Percentiles rank a stretch among this genome's conserved stretches.
Conservation (phyloP, 2,797 vertebrate genomes). For the Etheostoma nigrum region DNA sequence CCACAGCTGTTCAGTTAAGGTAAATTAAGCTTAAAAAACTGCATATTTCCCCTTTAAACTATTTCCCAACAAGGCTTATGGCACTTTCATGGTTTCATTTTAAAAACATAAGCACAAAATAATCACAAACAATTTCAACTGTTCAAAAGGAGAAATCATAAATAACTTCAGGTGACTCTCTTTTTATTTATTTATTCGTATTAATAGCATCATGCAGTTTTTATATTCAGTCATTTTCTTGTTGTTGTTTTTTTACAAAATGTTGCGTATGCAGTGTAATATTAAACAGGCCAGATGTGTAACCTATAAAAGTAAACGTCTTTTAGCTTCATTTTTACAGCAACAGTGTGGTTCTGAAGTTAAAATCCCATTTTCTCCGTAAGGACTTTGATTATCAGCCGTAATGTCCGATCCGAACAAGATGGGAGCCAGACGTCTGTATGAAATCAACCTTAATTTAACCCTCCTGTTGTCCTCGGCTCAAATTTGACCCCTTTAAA, state of each 20-base stretch:
- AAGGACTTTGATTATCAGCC: too few species aligned
- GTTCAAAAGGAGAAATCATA: constrained; percentile 14
- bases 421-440: too few species aligned
- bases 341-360: too few species aligned
- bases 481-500: too few species aligned
- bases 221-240: constrained; percentile 19
- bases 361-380: too few species aligned
- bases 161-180: constrained; percentile 14
- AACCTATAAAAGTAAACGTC: constrained; percentile 56
- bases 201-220: constrained; percentile 52
- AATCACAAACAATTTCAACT: background rate
- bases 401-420: too few species aligned
- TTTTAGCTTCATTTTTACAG: constrained; percentile 1
- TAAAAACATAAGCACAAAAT: constrained; percentile 15
- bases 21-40: too few species aligned
- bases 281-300: constrained; percentile 18
- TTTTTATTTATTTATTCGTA: constrained; percentile 22
- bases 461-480: too few species aligned
- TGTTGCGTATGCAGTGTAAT: constrained; percentile 23
- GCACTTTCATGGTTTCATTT: background rate
- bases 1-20: too few species aligned
- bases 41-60: too few species aligned
- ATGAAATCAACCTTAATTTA: too few species aligned
- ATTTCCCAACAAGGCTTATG: background rate
- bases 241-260: constrained; percentile 56